These are phyloP conservation scores for Himalopsyche japonica DNA, from an alignment of 2,888 invertebrate genomes.

Conservation along the genomic window DNA sequence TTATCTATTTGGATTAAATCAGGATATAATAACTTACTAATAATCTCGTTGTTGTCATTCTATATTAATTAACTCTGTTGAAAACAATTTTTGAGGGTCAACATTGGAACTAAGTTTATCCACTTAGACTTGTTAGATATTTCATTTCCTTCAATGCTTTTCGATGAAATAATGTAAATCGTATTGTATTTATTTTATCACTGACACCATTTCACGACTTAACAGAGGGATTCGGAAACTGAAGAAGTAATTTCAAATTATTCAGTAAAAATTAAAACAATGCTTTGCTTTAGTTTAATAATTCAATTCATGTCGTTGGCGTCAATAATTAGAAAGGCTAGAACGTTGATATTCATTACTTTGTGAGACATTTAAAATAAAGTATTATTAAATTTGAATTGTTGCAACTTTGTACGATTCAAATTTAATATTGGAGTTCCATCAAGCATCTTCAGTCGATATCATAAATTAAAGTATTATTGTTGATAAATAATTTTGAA, in stretches of 20 bases:
- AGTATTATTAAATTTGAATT: too few relatives aligned
- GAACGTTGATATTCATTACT: too few relatives aligned
- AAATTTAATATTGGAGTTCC: too few relatives aligned
- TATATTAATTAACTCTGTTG: neutral
- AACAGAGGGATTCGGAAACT: neutral
- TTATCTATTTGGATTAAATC: neutral
- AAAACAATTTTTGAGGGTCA: neutral
- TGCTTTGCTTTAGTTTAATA: too few relatives aligned
- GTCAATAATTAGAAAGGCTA: too few relatives aligned
- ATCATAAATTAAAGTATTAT: too few relatives aligned
- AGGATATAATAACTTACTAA: neutral
- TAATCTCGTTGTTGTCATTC: neutral
- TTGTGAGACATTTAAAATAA: too few relatives aligned
- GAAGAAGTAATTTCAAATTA: neutral
- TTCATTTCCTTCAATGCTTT: neutral
- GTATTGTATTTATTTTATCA: neutral
- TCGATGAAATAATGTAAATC: neutral
- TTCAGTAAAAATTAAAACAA: too few relatives aligned
- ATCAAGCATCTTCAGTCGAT: too few relatives aligned
- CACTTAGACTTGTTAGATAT: neutral
- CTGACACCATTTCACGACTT: neutral
- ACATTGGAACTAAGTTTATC: neutral
- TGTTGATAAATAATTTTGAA: too few relatives aligned
- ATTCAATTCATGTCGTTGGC: too few relatives aligned
- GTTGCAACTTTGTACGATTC: too few relatives aligned